Percentiles rank a stretch among this genome's conserved stretches.
Evolutionary conservation across 2,797 vertebrate species (phyloP).

Genomic region (Sparidentex hasta): DNA sequence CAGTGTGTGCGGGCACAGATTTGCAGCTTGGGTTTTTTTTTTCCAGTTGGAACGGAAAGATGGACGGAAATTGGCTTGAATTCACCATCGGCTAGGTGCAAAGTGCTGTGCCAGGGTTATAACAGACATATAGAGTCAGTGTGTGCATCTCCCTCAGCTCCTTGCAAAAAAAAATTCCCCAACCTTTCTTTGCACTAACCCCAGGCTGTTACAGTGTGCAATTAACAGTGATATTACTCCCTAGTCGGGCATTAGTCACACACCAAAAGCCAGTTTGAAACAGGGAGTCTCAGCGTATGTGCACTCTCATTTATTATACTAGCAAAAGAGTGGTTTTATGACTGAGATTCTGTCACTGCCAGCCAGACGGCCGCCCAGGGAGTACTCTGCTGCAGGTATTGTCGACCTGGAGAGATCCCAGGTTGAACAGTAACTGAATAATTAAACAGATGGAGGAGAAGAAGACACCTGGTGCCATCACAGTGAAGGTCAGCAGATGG

Average conservation of each 20-base stretch:
- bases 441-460: slow-evolving; percentile 79
- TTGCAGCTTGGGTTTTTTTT: slow-evolving; percentile 32
- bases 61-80: slow-evolving; percentile 52
- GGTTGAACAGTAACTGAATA: slow-evolving; percentile 75
- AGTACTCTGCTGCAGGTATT: slow-evolving; percentile 66
- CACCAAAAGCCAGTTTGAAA: slow-evolving; percentile 46
- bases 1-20: slow-evolving; percentile 31
- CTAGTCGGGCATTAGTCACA: slow-evolving; percentile 64
- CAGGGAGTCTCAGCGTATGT: slow-evolving; percentile 42
- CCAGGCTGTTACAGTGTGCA: slow-evolving; percentile 59
- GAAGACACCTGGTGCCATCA: slow-evolving; percentile 76
- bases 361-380: slow-evolving; percentile 59
- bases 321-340: slow-evolving; percentile 61
- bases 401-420: slow-evolving; percentile 60
- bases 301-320: slow-evolving; percentile 63
- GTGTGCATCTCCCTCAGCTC: slow-evolving; percentile 32
- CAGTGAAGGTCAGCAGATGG: slow-evolving; percentile 76
- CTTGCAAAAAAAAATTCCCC: background rate
- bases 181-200: slow-evolving; percentile 49
- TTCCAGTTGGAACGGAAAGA: slow-evolving; percentile 28
- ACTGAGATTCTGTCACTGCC: slow-evolving; percentile 61
- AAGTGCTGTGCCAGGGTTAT: slow-evolving; percentile 54
- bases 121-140: slow-evolving; percentile 45
- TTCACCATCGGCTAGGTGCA: slow-evolving; percentile 59
- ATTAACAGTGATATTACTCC: slow-evolving; percentile 77